Percentiles rank a stretch among this genome's conserved stretches.
phyloP scores from a whole-genome alignment of 92 coral and sea anemone genomes.

The Zoanthus sociatus region DNA sequence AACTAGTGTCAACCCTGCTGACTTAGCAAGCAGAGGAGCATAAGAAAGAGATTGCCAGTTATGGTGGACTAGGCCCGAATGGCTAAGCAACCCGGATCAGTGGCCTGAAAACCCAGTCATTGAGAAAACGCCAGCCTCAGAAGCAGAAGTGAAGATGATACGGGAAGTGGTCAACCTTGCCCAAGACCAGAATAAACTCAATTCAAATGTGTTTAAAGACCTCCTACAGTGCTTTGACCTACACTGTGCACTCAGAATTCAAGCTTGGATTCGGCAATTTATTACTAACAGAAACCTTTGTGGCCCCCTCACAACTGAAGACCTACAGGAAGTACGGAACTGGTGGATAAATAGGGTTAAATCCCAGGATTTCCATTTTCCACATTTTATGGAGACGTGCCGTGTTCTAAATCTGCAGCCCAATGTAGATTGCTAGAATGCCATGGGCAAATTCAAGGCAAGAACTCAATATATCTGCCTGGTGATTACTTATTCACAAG shows the following conservation, averaged over 20 bases:
- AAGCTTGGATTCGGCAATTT: slow-evolving; percentile 65
- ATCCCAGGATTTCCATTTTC: slow-evolving; percentile 44
- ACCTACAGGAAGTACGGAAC: slow-evolving; percentile 35
- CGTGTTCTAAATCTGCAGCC: slow-evolving; percentile 47
- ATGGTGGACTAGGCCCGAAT: slow-evolving; percentile 61
- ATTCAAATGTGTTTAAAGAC: slow-evolving; percentile 28
- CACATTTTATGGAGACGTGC: slow-evolving; percentile 54
- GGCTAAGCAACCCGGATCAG: slow-evolving; percentile 40
- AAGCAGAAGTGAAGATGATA: slow-evolving; percentile 47
- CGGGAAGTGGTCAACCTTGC: slow-evolving; percentile 52
- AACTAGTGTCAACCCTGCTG: slow-evolving; percentile 65
- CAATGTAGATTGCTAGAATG: slow-evolving; percentile 58
- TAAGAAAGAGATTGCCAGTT: slow-evolving; percentile 13
- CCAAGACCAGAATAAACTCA: slow-evolving; percentile 22
- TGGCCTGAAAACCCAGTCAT: slow-evolving; percentile 58
- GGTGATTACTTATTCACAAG: slow-evolving; percentile 49
- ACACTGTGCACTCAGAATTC: slow-evolving; percentile 59
- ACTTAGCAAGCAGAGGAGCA: slow-evolving; percentile 64
- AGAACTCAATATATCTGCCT: slow-evolving; percentile 53
- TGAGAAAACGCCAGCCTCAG: slow-evolving; percentile 38
- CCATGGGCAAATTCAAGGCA: slow-evolving; percentile 64
- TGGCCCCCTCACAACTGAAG: slow-evolving; percentile 64
- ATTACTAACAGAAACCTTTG: slow-evolving; percentile 46
- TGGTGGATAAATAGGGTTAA: slow-evolving; percentile 35
- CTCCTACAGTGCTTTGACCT: slow-evolving; percentile 59